Evolutionary conservation across 1,140 invertebrate genomes (phyloP), one percentile per base, ranked within the genome.

Genomic region (Philotrypesis tridentata): DNA sequence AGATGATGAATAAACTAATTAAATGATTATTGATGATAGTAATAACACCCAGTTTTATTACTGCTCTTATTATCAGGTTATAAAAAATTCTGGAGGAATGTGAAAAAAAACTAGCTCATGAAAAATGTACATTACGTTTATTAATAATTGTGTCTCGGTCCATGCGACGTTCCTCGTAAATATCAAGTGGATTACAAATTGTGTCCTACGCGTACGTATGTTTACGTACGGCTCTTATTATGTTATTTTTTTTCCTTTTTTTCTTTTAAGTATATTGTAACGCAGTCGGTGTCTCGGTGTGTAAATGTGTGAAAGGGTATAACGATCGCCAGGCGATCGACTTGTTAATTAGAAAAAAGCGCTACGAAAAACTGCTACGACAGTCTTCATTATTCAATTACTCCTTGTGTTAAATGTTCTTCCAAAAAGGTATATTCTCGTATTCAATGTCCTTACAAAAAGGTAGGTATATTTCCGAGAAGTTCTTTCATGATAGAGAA

Each of bases 61-160:
- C 14, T 25, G 60, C 5, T 23, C 60, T 0, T 61, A 27, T 29
- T 11, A 27, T 37, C 8, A 55, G 37, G 31, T 29, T 25, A 37
- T 14, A 25, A 29, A 75, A 61, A 3, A 33, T 27, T 8, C 27
- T 43, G 25, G 40, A 55, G 61, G 9, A 27, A 31, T 29, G 55
- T 40, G 5, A 78, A 78, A 77, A 71, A 72, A 82, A 61, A 82
- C 29, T 37, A 63, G 8, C 33, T 75, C 60, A 29, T 84, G 77
- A 88, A 90, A 91, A 90, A 90, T 90, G 86, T 90, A 90, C 88
- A 90, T 88, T 90, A 90, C 87, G 87, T 89, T 90, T 87, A 91
- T 89, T 88, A 87, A 89, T 89, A 86, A 89, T 80, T 84, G 84
- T 85, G 83, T 87, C 85, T 89, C 84, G 86, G 85, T 87, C 81